Evolutionary conservation across 1,140 invertebrate genomes (phyloP).

Genomic region (Oreohelix idahoensis): DNA sequence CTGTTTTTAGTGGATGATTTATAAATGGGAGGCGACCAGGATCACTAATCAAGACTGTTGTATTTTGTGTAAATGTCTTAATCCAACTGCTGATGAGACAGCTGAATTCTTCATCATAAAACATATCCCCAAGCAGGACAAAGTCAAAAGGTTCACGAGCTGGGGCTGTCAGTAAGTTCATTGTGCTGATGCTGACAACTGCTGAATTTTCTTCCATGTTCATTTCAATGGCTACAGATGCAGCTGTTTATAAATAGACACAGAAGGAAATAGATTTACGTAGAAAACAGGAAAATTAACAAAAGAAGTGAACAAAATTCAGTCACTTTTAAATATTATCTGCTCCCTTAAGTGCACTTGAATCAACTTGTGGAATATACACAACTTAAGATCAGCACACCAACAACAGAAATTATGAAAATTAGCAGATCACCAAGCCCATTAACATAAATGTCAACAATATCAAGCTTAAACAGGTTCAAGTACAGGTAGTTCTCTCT

Average conservation of each 20-base stretch:
- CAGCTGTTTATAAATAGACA: conserved; percentile 21
- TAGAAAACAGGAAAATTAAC: no score
- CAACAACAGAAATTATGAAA: no score
- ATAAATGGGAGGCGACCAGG: conserved; percentile 47
- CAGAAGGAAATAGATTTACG: no score
- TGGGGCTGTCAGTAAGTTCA: background rate
- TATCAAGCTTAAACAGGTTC: no score
- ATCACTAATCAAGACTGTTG: conserved; percentile 49
- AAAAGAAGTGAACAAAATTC: no score
- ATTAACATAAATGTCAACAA: no score
- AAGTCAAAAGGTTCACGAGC: conserved; percentile 44
- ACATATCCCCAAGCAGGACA: conserved; percentile 63
- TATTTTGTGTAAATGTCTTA: background rate
- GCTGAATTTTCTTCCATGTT: conserved; percentile 21
- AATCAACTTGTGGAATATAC: no score
- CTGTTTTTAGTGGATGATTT: conserved; percentile 46
- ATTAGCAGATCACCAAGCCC: no score
- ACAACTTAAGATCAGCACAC: no score
- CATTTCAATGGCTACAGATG: conserved; percentile 31
- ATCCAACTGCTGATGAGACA: conserved; percentile 51
- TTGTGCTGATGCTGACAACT: background rate
- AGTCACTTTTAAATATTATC: no score
- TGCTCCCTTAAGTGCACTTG: no score
- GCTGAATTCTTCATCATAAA: conserved; percentile 55
- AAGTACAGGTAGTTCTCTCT: no score